Percentiles rank a stretch among this genome's conserved stretches.
phyloP scores from a whole-genome alignment of 2,113 vertebrate genomes.

The Pelusios castaneus region DNA sequence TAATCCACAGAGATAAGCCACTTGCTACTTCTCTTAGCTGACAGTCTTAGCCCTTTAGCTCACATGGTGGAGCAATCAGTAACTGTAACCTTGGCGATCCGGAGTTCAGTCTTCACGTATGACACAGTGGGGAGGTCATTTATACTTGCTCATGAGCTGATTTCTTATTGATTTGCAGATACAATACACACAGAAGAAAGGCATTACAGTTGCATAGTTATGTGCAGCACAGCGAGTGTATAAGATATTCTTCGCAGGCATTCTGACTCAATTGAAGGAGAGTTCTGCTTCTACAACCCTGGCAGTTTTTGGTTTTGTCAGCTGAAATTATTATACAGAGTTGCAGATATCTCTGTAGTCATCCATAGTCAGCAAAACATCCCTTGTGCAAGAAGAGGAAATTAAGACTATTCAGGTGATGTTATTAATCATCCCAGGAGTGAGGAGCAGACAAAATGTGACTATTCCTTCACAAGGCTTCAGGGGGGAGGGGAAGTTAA shows the following conservation, averaged over 20 bases:
- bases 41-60: background rate
- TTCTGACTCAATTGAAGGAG: background rate
- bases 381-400: background rate
- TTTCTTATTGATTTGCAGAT: rapidly evolving
- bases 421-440: background rate
- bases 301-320: background rate
- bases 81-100: background rate
- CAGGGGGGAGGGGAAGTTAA: background rate
- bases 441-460: slow-evolving; percentile 22
- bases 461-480: background rate
- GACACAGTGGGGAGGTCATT: background rate
- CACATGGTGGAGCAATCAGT: background rate
- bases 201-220: background rate
- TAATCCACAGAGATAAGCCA: background rate
- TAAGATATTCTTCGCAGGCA: background rate
- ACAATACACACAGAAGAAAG: rapidly evolving
- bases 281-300: background rate
- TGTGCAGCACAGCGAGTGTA: background rate
- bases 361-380: background rate
- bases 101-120: background rate
- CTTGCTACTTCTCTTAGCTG: background rate
- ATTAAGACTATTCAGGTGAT: background rate
- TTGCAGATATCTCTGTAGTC: background rate
- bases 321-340: rapidly evolving
- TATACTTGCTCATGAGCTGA: background rate